Percentiles rank a stretch among this genome's conserved stretches.
phyloP scores from a whole-genome alignment of 1,140 invertebrate genomes.

The Zaprionus gabonicus region DNA sequence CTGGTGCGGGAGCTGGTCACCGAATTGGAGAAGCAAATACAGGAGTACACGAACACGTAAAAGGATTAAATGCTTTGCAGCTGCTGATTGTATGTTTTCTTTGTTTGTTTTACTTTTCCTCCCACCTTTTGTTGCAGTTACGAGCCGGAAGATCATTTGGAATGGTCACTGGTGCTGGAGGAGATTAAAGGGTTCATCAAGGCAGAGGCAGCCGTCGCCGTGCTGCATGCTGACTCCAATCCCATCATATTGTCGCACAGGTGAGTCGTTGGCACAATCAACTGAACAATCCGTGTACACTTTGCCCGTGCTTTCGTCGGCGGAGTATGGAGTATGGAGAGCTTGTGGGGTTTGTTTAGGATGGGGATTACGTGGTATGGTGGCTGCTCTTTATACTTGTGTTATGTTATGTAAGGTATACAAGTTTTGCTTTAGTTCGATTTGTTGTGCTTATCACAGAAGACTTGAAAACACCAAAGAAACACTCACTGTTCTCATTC shows the following conservation, averaged over 20 bases:
- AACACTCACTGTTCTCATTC: conserved; percentile 78
- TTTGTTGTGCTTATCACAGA: conserved; percentile 84
- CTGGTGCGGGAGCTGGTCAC: conserved; percentile 95
- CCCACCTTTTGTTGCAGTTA: conserved; percentile 85
- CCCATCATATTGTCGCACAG: conserved; percentile 93
- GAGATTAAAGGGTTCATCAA: conserved; percentile 98
- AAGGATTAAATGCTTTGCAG: conserved; percentile 20
- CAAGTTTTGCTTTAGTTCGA: conserved; percentile 74
- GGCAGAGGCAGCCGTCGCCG: conserved; percentile 94
- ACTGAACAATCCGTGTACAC: conserved; percentile 47
- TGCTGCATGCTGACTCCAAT: conserved; percentile 94
- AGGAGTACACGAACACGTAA: conserved; percentile 95
- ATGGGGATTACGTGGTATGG: conserved; percentile 34
- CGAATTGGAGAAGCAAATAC: conserved; percentile 95
- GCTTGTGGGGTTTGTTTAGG: conserved; percentile 67
- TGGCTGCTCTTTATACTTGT: conserved; percentile 42
- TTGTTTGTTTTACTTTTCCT: conserved; percentile 28
- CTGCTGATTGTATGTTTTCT: conserved; percentile 26
- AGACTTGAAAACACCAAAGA: conserved; percentile 84
- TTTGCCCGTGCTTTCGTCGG: conserved; percentile 84
- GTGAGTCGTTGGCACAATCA: conserved; percentile 85
- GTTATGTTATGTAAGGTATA: conserved; percentile 60
- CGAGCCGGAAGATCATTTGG: conserved; percentile 97
- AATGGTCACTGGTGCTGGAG: conserved; percentile 97
- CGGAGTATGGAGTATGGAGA: conserved; percentile 81